A percentile compares a stretch with the other conserved stretches of the same genome.
phyloP scores from a whole-genome alignment of 2,113 vertebrate species.

The Toxotes chatareus region DNA sequence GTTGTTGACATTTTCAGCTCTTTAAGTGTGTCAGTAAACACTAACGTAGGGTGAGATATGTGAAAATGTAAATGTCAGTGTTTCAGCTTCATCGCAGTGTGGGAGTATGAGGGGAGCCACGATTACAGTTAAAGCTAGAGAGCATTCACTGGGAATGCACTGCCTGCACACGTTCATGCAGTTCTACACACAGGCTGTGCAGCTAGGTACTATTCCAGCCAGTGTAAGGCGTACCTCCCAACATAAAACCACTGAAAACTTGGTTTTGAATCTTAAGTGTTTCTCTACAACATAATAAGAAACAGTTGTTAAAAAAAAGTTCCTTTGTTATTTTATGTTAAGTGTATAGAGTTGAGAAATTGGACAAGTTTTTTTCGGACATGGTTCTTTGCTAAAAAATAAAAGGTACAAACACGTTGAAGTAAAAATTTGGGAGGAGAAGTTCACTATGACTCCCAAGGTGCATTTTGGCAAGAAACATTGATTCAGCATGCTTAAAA shows the following conservation, averaged over 20 bases:
- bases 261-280: background rate
- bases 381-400: too few relatives aligned
- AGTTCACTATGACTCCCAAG: too few relatives aligned
- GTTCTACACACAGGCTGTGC: background rate
- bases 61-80: conserved; percentile 49
- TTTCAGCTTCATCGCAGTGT: conserved; percentile 56
- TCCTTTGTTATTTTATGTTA: too few relatives aligned
- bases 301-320: too few relatives aligned
- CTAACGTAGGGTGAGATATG: conserved; percentile 43
- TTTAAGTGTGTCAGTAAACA: conserved; percentile 51
- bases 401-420: too few relatives aligned
- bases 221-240: background rate
- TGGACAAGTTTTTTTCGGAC: too few relatives aligned
- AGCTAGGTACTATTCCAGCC: background rate
- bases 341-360: too few relatives aligned
- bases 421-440: too few relatives aligned
- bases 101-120: conserved; percentile 55
- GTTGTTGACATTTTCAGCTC: conserved; percentile 41
- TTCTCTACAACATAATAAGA: background rate
- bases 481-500: too few relatives aligned
- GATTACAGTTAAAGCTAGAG: conserved; percentile 38
- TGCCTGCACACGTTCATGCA: conserved; percentile 17
- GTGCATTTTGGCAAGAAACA: too few relatives aligned
- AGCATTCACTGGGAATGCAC: conserved; percentile 20
- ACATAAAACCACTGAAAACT: background rate